These are phyloP conservation scores for Pluvianellus socialis DNA, from an alignment of 2,113 vertebrate species.

Conservation along the genomic window DNA sequence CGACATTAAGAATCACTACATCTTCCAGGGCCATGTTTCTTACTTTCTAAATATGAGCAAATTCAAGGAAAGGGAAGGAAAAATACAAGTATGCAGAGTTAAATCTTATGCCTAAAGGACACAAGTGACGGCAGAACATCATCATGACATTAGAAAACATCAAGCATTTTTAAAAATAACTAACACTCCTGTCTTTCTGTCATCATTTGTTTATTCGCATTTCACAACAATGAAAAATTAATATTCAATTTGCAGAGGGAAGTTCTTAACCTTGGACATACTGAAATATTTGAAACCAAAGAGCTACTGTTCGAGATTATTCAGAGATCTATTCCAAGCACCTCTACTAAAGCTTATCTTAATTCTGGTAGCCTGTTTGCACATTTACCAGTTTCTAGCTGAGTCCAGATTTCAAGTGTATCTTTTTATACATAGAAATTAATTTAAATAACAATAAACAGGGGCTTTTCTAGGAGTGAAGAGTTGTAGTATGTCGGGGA, in stretches of 20 bases:
- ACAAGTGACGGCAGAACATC: neutral
- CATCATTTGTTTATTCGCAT: neutral
- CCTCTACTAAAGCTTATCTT: neutral
- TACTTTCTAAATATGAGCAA: slow-evolving; percentile 81
- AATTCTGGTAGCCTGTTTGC: neutral
- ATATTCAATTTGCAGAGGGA: neutral
- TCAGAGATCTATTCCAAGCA: neutral
- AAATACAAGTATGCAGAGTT: neutral
- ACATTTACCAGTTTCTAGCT: neutral
- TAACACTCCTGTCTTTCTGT: neutral
- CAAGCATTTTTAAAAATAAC: neutral
- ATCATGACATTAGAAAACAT: neutral
- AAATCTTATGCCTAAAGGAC: neutral
- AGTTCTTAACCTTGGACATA: neutral
- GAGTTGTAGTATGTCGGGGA: neutral
- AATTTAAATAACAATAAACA: neutral
- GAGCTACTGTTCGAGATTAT: neutral
- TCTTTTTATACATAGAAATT: neutral
- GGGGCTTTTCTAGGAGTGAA: neutral
- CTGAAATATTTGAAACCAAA: neutral
- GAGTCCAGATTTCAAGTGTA: neutral
- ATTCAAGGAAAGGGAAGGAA: neutral
- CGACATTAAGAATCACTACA: slow-evolving; percentile 91
- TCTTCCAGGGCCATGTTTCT: slow-evolving; percentile 88
- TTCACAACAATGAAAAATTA: neutral